Conservation (phyloP, 2,113 vertebrate genomes). For the Dryoscopus gambensis region DNA sequence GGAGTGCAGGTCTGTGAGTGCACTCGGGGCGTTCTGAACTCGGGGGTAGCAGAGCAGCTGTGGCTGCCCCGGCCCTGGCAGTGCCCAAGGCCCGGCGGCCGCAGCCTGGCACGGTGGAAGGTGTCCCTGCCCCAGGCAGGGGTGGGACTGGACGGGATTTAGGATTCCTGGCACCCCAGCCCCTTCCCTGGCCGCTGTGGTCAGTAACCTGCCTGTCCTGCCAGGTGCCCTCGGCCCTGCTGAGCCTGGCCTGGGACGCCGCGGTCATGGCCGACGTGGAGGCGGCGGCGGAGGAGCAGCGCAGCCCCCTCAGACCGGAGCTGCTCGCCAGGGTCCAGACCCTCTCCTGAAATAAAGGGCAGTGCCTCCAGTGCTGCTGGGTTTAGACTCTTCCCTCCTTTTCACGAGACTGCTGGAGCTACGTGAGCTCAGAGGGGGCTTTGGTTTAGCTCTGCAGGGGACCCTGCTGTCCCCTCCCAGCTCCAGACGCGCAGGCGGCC, state of each 20-base stretch:
- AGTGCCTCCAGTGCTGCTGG: not conserved
- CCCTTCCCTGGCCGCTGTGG: not conserved
- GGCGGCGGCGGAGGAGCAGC: constrained; percentile 64
- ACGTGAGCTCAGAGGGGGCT: not conserved
- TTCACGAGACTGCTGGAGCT: not conserved
- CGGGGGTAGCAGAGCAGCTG: not conserved
- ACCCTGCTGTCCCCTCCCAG: not conserved
- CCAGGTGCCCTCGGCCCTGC: constrained; percentile 88
- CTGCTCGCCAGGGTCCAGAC: constrained; percentile 73
- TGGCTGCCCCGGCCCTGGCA: not conserved
- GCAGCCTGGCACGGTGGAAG: fast-evolving
- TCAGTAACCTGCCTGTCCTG: too few relatives aligned
- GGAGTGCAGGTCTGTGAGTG: fast-evolving
- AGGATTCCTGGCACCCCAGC: fast-evolving
- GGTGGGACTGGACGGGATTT: fast-evolving
- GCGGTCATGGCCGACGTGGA: constrained; percentile 83
- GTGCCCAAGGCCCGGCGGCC: fast-evolving
- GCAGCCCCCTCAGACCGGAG: constrained; percentile 73
- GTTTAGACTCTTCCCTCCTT: not conserved
- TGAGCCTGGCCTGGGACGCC: constrained; percentile 85
- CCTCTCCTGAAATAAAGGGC: constrained; percentile 80
- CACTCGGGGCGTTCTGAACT: fast-evolving
- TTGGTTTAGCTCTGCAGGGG: not conserved
- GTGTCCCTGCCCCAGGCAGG: too few relatives aligned
- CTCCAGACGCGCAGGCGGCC: fast-evolving